Conservation (phyloP, 2,113 vertebrate genomes). For the Alosa alosa region DNA sequence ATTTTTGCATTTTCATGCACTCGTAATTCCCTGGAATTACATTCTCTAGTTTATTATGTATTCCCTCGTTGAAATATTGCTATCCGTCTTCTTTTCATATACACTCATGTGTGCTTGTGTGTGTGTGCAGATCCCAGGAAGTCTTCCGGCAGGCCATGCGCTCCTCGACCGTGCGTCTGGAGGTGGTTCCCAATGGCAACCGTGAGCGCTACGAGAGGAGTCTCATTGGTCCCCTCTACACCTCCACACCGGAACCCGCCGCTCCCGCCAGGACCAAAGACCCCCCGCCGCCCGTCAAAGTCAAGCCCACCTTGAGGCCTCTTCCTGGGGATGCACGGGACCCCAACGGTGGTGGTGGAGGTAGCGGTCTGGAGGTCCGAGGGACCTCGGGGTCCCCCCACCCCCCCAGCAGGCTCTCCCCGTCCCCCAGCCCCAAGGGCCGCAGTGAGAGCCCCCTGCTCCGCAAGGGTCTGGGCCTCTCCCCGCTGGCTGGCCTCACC, state of each 20-base stretch:
- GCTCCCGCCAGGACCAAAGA: conserved; percentile 70
- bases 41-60: too few relatives aligned
- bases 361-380: conserved; percentile 40
- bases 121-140: conserved; percentile 83
- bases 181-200: conserved; percentile 80
- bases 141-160: conserved; percentile 93
- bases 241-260: conserved; percentile 67
- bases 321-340: conserved; percentile 53
- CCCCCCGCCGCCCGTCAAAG: conserved; percentile 72
- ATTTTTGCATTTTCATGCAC: too few relatives aligned
- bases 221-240: conserved; percentile 79
- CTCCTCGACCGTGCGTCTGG: conserved; percentile 73
- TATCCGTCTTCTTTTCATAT: too few relatives aligned
- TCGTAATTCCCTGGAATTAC: too few relatives aligned
- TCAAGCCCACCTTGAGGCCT: conserved; percentile 73
- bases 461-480: conserved; percentile 75
- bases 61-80: too few relatives aligned
- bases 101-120: background rate
- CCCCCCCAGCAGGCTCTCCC: conserved; percentile 37
- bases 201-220: conserved; percentile 87
- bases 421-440: conserved; percentile 62
- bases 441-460: conserved; percentile 63
- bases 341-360: background rate
- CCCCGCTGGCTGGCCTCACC: conserved; percentile 77
- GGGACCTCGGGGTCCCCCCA: conserved; percentile 22